Percentiles rank a stretch among this genome's conserved stretches.
Conservation (phyloP, 2,888 invertebrate genomes). For the Siphonodentalium dalli region DNA sequence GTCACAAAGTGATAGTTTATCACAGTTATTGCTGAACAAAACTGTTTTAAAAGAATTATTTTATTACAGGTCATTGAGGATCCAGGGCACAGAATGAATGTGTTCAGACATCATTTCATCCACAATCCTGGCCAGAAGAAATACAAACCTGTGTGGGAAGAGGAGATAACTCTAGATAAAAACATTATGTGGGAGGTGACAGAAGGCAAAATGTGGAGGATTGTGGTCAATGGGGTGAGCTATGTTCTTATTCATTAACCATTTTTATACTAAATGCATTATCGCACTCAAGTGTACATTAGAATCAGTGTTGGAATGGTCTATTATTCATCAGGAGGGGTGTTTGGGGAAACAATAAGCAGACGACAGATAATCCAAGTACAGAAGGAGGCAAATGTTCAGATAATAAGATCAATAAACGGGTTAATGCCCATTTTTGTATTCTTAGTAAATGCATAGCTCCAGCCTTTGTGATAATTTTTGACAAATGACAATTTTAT, state of each 20-base stretch:
- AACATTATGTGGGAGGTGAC: slow-evolving; percentile 37
- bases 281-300: too few relatives aligned
- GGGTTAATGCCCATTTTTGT: neutral
- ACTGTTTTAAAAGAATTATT: too few relatives aligned
- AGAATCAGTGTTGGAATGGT: too few relatives aligned
- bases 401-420: neutral
- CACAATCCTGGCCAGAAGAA: slow-evolving; percentile 44
- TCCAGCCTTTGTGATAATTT: too few relatives aligned
- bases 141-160: slow-evolving; percentile 24
- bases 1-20: too few relatives aligned
- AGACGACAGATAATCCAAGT: too few relatives aligned
- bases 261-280: neutral
- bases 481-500: too few relatives aligned
- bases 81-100: slow-evolving; percentile 40
- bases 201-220: slow-evolving; percentile 38
- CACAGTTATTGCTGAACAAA: too few relatives aligned
- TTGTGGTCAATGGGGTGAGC: slow-evolving; percentile 34
- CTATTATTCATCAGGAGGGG: too few relatives aligned
- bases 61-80: slow-evolving; percentile 64
- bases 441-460: neutral
- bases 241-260: neutral
- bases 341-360: too few relatives aligned
- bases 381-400: too few relatives aligned
- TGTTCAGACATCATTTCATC: slow-evolving; percentile 57
- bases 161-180: slow-evolving; percentile 34